Evolutionary conservation across 2,888 invertebrate genomes (phyloP).

Genomic region (Epinotia bilunana): DNA sequence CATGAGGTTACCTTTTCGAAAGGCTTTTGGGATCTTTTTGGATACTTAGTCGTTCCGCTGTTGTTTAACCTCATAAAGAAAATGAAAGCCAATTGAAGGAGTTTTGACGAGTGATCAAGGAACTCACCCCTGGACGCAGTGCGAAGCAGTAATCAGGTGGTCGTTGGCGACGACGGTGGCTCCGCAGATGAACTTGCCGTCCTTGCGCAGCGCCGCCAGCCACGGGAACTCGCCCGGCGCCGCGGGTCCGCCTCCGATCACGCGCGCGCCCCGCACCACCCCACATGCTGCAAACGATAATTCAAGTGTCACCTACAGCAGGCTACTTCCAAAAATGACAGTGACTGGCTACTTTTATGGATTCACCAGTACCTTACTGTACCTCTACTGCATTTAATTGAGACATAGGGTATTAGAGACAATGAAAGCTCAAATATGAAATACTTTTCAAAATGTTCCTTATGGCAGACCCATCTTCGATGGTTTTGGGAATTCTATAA

Average conservation of each 20-base stretch:
- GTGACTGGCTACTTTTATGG: no score
- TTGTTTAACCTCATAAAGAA: no score
- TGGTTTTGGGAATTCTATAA: neutral
- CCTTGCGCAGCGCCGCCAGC: constrained; percentile 88
- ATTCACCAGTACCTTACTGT: no score
- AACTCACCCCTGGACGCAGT: constrained; percentile 89
- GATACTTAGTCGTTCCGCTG: no score
- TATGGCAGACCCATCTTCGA: neutral
- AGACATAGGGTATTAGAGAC: no score
- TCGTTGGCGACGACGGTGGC: constrained; percentile 88
- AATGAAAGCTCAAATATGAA: no score
- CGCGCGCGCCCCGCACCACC: constrained; percentile 83
- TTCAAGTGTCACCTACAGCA: neutral
- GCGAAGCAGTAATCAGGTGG: constrained; percentile 90
- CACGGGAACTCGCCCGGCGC: constrained; percentile 90
- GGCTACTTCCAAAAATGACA: no score
- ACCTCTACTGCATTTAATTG: no score
- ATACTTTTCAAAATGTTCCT: neutral
- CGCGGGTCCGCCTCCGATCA: constrained; percentile 88
- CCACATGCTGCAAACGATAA: constrained; percentile 80
- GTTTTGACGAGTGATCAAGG: neutral
- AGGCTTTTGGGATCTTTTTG: no score
- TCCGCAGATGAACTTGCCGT: constrained; percentile 89
- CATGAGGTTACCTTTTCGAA: no score
- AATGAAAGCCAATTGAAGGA: no score